A percentile compares a stretch with the other conserved stretches of the same genome.
Evolutionary conservation across 2,113 vertebrate species (phyloP).

Genomic region (Barbus barbus): DNA sequence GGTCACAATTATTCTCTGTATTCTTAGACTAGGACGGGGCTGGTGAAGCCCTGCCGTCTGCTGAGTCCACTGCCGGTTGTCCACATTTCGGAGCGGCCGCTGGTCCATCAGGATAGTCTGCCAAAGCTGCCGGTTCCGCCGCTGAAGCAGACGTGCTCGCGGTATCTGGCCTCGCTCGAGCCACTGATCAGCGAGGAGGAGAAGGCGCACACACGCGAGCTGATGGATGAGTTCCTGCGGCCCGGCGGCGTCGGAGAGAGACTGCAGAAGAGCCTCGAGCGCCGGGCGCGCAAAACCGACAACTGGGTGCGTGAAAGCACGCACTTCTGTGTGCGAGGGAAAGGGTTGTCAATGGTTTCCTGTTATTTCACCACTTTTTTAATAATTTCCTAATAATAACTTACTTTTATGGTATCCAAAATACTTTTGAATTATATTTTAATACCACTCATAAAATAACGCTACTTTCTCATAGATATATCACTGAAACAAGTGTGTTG

Average conservation of each 20-base stretch:
- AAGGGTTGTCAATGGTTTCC: too few relatives aligned
- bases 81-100: slow-evolving; percentile 74
- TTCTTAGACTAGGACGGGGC: slow-evolving; percentile 70
- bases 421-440: too few relatives aligned
- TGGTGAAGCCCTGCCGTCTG: slow-evolving; percentile 76
- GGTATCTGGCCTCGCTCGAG: slow-evolving; percentile 84
- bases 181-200: slow-evolving; percentile 90
- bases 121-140: slow-evolving; percentile 78
- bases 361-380: not conserved
- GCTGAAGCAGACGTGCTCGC: slow-evolving; percentile 84
- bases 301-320: slow-evolving; percentile 82
- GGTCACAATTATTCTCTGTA: too few relatives aligned
- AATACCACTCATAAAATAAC: too few relatives aligned
- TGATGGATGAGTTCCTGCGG: slow-evolving; percentile 84
- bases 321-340: too few relatives aligned
- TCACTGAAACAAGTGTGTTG: too few relatives aligned
- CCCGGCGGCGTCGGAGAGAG: slow-evolving; percentile 87
- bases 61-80: slow-evolving; percentile 73
- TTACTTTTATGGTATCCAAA: not conserved
- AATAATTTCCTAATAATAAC: not conserved
- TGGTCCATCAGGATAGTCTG: slow-evolving; percentile 79
- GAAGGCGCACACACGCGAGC: slow-evolving; percentile 79
- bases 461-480: too few relatives aligned
- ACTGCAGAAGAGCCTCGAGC: slow-evolving; percentile 90
- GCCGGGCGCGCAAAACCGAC: slow-evolving; percentile 85